These are phyloP conservation scores for Ceyx margarethae DNA, from an alignment of 2,113 vertebrate species.

Conservation along the genomic window DNA sequence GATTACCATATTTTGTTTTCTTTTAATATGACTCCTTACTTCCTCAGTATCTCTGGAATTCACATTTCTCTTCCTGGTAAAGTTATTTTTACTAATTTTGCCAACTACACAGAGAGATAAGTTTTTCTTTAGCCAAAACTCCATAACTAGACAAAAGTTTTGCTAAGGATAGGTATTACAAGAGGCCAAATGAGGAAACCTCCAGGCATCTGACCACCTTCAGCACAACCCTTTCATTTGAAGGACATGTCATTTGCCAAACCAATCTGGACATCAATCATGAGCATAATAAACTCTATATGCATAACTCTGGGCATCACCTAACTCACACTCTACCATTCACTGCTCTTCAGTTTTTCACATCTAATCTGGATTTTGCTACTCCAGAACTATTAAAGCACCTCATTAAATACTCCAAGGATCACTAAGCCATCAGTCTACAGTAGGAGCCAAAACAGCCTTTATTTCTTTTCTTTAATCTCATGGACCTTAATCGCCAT, in stretches of 20 bases:
- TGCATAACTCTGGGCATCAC: background rate
- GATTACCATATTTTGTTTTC: background rate
- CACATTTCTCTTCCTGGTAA: background rate
- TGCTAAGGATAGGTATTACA: background rate
- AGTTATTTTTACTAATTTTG: background rate
- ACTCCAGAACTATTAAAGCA: slow-evolving; percentile 23
- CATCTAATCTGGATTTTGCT: slow-evolving; percentile 42
- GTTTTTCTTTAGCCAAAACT: background rate
- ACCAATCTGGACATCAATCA: background rate
- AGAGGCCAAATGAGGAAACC: background rate
- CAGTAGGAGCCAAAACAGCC: slow-evolving; percentile 70
- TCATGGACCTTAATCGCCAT: slow-evolving; percentile 76
- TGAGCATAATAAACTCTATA: background rate
- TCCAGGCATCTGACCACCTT: background rate
- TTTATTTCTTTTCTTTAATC: slow-evolving; percentile 79
- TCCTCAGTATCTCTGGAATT: background rate
- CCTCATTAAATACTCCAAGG: slow-evolving; percentile 63
- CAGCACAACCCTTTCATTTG: background rate
- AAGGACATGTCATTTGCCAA: background rate
- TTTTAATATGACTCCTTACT: background rate
- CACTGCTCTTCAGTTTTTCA: background rate
- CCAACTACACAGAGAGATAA: rapidly evolving
- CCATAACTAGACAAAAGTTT: background rate
- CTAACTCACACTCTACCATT: background rate
- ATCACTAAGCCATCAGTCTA: slow-evolving; percentile 63